Conservation (phyloP, 2,797 vertebrate genomes). For the Artibeus jamaicensis region DNA sequence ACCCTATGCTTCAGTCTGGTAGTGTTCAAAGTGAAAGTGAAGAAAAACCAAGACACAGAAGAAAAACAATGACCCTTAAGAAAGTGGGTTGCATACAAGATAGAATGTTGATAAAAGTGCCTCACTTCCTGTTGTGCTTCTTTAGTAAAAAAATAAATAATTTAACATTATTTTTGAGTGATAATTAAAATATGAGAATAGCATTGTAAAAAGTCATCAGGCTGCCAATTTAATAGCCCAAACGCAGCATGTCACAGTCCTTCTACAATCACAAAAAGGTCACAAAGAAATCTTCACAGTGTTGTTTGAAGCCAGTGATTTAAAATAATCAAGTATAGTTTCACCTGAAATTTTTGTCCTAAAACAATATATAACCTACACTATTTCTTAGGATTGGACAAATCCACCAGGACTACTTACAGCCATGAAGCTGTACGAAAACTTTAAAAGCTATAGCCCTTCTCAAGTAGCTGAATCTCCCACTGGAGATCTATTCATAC, state of each 20-base stretch:
- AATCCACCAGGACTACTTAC: not conserved
- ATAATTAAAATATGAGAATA: not conserved
- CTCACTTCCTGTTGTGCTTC: not conserved
- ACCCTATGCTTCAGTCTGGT: not conserved
- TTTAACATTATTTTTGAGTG: not conserved
- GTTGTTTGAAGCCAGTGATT: not conserved
- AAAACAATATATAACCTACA: conserved; percentile 1
- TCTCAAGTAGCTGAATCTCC: conserved; percentile 39
- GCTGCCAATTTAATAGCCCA: not conserved
- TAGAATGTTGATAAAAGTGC: not conserved
- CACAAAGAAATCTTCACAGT: not conserved
- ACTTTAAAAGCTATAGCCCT: conserved; percentile 20
- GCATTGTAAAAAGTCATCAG: not conserved
- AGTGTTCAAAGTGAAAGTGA: conserved; percentile 20
- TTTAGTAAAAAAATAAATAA: conserved; percentile 24
- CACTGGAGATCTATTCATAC: not conserved
- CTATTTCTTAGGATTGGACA: conserved; percentile 5
- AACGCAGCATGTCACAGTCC: not conserved
- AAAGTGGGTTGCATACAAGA: conserved; percentile 7
- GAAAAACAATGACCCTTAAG: not conserved
- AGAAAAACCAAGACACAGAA: not conserved
- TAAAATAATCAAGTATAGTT: conserved; percentile 42
- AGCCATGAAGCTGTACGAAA: not conserved
- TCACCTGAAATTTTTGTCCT: not conserved
- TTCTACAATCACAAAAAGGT: not conserved